Evolutionary conservation across 2,888 invertebrate genomes (phyloP).

Genomic region (Cephus rjabovi): DNA sequence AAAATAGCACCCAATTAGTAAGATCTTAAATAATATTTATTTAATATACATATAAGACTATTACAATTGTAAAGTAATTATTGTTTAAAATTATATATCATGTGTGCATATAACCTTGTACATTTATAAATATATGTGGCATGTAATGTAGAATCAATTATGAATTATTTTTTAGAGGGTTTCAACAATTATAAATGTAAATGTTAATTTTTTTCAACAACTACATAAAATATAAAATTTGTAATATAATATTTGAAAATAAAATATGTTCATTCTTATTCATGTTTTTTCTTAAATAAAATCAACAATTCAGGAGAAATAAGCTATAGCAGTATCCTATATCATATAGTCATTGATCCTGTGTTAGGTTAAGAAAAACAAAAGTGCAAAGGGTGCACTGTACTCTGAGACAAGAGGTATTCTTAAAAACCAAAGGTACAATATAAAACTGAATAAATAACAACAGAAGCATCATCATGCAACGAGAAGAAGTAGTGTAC

Average conservation of each 20-base stretch:
- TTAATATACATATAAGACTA: not conserved
- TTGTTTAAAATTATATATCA: not conserved
- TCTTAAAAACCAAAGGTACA: not conserved
- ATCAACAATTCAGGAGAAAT: not conserved
- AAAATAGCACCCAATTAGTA: not conserved
- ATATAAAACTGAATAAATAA: not conserved
- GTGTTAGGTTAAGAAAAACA: slow-evolving; percentile 30
- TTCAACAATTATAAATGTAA: not conserved
- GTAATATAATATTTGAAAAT: not conserved
- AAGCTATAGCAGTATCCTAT: not conserved
- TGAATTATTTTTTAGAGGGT: not conserved
- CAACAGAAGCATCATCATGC: not conserved
- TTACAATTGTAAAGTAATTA: not conserved
- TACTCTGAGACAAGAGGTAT: not conserved
- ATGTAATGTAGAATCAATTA: not conserved
- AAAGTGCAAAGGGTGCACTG: slow-evolving; percentile 7
- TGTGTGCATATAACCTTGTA: not conserved
- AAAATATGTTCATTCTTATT: not conserved
- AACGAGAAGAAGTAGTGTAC: not conserved
- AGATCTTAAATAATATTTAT: not conserved
- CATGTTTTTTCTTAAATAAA: not conserved
- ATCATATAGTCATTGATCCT: slow-evolving; percentile 18
- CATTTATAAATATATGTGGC: not conserved
- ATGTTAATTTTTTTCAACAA: not conserved
- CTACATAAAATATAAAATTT: not conserved